These are phyloP conservation scores for Drosophila grimshawi DNA, from an alignment of 1,140 invertebrate species.

Conservation along the genomic window DNA sequence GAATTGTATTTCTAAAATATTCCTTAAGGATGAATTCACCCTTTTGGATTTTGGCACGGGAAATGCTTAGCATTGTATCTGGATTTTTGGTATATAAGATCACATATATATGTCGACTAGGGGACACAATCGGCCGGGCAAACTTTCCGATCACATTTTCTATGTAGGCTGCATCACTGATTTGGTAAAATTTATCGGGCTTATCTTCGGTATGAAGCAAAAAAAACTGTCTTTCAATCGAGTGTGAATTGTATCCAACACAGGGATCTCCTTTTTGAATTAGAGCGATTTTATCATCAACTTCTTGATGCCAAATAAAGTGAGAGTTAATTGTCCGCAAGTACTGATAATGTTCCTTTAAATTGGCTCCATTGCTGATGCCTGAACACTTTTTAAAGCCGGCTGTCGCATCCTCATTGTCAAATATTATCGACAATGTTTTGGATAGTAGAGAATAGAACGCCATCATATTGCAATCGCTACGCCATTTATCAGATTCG, in stretches of 20 bases:
- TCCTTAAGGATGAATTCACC: constrained; percentile 59
- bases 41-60: constrained; percentile 41
- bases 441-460: constrained; percentile 39
- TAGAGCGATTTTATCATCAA: constrained; percentile 6
- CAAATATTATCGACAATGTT: constrained; percentile 48
- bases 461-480: not conserved
- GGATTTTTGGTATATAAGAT: constrained; percentile 66
- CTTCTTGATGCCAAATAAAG: constrained; percentile 45
- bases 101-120: constrained; percentile 64
- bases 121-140: constrained; percentile 40
- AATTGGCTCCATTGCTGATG: constrained; percentile 28
- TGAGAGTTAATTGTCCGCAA: constrained; percentile 49
- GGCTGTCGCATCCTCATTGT: constrained; percentile 46
- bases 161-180: constrained; percentile 21
- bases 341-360: constrained; percentile 47
- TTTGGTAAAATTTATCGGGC: constrained; percentile 39
- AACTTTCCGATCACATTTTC: constrained; percentile 59
- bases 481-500: constrained; percentile 44
- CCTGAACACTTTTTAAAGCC: constrained; percentile 44
- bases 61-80: constrained; percentile 55
- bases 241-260: constrained; percentile 3
- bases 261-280: not conserved
- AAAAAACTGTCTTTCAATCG: constrained; percentile 63
- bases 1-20: constrained; percentile 68
- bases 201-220: constrained; percentile 47